Base-by-base conservation (phyloP, 2,113 vertebrate genomes). In the Etheostoma spectabile region DNA sequence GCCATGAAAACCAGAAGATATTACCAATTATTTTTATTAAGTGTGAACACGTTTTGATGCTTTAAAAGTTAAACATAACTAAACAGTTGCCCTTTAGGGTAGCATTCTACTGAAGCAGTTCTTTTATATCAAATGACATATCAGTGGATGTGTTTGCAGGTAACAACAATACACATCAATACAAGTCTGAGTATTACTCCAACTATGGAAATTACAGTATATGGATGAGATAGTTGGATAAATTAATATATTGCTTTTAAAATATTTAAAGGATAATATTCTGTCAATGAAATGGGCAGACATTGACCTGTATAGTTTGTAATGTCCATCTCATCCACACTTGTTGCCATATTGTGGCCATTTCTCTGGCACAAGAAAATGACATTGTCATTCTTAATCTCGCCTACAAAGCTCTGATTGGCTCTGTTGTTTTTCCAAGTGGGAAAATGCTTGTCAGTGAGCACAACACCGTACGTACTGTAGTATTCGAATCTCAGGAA, bases 1-100 rank as follows among this genome's bases (percentile, higher is more conserved):
- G 10, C 61, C 45, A 79, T 69, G 80, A 80, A 86, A 89, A 85
- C 70, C 38, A 77, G 75, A 56, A 22, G 19, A 27, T 74, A 35
- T 42, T 27, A 63, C 48, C 3, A 27, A 14, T 21, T 49, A 45
- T 24, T 13, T 13, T 21, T 49, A 45, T 24, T 13, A 21, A 24
- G 5, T 38, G 46, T n/a, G 71, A 33, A 53, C 3, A 33, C 2
- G 6, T 30, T 71, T 38, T 46, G 51, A 46, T 51, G 16, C 42
- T 65, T 66, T 30, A 45, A 38, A 18, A 45, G n/a, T 19, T 6
- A 21, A n/a, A 38, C 46, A 51, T 24, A 18, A 18, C 24, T 38
- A 16, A 5, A 19, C 21, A 62, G 46, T 61, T 52, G 14, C n/a
- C 18, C 57, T 22, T 27, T 8, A 74, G 33, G 0, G 21, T 18